A percentile compares a stretch with the other conserved stretches of the same genome.
These are phyloP conservation scores for human DNA, from an alignment of 2,113 vertebrate genomes.

Conservation along the genomic window GRCh38 chr1:201059501-201060000, in stretches of 20 bases:
- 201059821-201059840: neutral
- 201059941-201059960: neutral
- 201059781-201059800: rapidly evolving
- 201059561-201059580: no score
- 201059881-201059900: neutral
- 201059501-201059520: neutral
- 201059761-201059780: no score
- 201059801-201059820: no score
- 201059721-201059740: neutral
- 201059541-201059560: rapidly evolving
- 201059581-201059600: neutral
- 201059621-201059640: neutral
- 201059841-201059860: neutral
- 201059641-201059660: neutral
- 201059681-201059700: neutral
- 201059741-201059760: neutral
- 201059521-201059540: neutral
- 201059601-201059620: neutral
- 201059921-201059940: neutral
- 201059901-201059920: neutral
- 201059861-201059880: no score
- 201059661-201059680: neutral
- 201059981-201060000: rapidly evolving
- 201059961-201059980: rapidly evolving
- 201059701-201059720: neutral